phyloP scores from a whole-genome alignment of 2,888 invertebrate species.

The Endomychus coccineus region DNA sequence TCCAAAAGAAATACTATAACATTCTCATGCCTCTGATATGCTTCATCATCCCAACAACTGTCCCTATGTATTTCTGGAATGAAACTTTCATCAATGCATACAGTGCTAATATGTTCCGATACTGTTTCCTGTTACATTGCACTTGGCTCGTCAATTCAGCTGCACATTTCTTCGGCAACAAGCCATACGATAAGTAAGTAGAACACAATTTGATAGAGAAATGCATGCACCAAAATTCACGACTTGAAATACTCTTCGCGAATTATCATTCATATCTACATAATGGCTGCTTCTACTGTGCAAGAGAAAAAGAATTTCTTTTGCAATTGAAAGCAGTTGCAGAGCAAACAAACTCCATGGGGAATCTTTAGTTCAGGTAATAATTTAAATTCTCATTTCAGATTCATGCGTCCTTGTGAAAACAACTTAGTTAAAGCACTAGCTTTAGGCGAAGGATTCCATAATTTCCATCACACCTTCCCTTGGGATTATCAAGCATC shows the following conservation, averaged over 20 bases:
- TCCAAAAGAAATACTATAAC: conserved; percentile 83
- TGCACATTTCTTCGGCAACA: conserved; percentile 74
- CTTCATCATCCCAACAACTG: conserved; percentile 67
- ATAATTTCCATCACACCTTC: conserved; percentile 82
- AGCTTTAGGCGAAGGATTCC: conserved; percentile 74
- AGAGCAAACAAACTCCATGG: too few relatives aligned
- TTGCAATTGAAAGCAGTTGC: too few relatives aligned
- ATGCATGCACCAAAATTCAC: too few relatives aligned
- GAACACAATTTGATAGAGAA: too few relatives aligned
- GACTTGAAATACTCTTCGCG: too few relatives aligned
- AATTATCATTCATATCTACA: too few relatives aligned
- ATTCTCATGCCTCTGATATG: conserved; percentile 65
- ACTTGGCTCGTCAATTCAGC: conserved; percentile 90
- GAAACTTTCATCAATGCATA: conserved; percentile 62
- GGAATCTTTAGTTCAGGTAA: too few relatives aligned
- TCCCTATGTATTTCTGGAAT: conserved; percentile 72
- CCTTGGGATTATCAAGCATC: conserved; percentile 82
- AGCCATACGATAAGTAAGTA: conserved; percentile 67
- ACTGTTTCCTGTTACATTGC: conserved; percentile 71
- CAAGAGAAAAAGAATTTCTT: too few relatives aligned
- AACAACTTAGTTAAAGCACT: conserved; percentile 60
- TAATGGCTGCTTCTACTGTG: too few relatives aligned
- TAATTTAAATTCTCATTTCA: conserved; percentile 25
- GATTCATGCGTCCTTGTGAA: conserved; percentile 64
- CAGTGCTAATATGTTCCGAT: conserved; percentile 68